phyloP scores from a whole-genome alignment of 53 echinoderm and acorn worm species.

The Glandiceps talaboti region DNA sequence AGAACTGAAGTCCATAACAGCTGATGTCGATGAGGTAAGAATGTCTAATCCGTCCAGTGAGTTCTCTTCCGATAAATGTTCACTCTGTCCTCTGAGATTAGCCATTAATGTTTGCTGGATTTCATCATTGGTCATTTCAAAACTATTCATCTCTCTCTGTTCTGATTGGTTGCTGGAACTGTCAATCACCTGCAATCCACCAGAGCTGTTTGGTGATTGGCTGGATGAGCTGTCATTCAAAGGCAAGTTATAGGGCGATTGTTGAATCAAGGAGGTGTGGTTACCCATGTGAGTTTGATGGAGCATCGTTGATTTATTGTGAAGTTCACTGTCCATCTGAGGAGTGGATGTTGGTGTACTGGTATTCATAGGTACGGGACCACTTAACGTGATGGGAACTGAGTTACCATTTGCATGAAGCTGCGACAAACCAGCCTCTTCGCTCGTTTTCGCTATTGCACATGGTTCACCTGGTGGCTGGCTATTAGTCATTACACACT shows the following conservation, averaged over 20 bases:
- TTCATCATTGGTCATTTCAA: neutral
- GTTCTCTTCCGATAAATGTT: neutral
- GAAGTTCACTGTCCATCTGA: too few relatives aligned
- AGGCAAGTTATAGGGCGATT: neutral
- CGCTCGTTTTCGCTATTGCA: neutral
- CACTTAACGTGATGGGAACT: too few relatives aligned
- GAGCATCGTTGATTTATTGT: too few relatives aligned
- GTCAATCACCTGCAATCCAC: neutral
- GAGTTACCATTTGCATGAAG: too few relatives aligned
- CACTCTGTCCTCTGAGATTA: neutral
- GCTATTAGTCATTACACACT: neutral
- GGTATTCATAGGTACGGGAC: too few relatives aligned
- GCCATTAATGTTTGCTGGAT: neutral
- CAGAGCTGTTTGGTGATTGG: neutral
- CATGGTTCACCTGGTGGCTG: neutral
- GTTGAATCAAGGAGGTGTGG: neutral
- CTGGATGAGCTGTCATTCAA: neutral
- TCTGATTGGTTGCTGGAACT: neutral
- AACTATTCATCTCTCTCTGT: neutral
- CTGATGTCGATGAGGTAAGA: neutral
- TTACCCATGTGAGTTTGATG: too few relatives aligned
- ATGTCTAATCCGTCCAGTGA: neutral
- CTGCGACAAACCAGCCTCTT: too few relatives aligned
- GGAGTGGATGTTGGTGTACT: too few relatives aligned
- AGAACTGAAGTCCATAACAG: constrained; percentile 50